Evolutionary conservation across 2,888 invertebrate genomes (phyloP).

Genomic region (Nemapogon koenigi): DNA sequence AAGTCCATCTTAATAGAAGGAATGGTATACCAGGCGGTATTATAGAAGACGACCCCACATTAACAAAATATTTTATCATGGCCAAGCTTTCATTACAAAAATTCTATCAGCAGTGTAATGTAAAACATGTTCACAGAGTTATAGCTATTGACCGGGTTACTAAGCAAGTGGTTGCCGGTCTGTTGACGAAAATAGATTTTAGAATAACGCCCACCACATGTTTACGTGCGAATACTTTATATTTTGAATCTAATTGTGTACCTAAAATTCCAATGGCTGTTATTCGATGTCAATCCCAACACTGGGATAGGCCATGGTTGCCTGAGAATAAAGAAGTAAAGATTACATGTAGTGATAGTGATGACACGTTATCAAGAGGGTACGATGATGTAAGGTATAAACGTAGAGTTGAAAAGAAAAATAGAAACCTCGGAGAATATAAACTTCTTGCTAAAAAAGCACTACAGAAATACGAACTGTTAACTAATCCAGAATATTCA

Average conservation of each 20-base stretch:
- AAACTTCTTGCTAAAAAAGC: conserved; percentile 28
- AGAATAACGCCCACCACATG: conserved; percentile 19
- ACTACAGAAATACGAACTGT: conserved; percentile 18
- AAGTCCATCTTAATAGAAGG: no score
- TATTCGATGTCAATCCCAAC: background rate
- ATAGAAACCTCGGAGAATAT: no score
- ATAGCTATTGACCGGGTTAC: conserved; percentile 32
- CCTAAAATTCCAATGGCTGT: background rate
- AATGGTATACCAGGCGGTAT: conserved; percentile 5
- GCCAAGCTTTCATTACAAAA: conserved; percentile 17
- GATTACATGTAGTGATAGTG: background rate
- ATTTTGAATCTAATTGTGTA: no score
- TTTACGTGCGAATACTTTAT: background rate
- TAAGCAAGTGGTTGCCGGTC: conserved; percentile 45
- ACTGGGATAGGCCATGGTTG: conserved; percentile 10
- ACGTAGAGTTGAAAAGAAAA: no score
- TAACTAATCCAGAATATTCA: conserved; percentile 19
- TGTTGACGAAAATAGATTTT: conserved; percentile 30
- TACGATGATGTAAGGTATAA: background rate
- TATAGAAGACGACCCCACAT: conserved; percentile 6
- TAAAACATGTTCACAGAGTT: conserved; percentile 18
- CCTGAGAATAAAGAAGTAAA: background rate
- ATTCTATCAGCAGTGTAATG: conserved; percentile 21
- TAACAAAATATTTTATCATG: conserved; percentile 15
- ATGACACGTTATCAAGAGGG: background rate